phyloP scores from a whole-genome alignment of 1,140 invertebrate genomes.

The Holcopasites calliopsidis region DNA sequence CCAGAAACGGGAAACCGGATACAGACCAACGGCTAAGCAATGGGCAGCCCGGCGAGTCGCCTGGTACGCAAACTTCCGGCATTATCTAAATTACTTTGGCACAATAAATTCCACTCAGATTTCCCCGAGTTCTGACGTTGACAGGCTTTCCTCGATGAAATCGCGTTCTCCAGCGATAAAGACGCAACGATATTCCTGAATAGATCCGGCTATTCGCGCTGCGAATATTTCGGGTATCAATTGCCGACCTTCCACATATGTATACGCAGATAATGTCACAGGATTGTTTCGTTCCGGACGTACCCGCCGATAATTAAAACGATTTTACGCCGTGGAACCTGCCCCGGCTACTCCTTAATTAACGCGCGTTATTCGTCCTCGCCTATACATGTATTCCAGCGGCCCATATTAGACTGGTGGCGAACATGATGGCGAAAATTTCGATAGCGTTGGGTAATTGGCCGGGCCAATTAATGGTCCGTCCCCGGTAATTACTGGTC shows the following conservation, averaged over 20 bases:
- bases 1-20: neutral
- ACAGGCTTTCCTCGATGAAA: neutral
- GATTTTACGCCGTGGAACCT: neutral
- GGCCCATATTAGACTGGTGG: neutral
- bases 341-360: neutral
- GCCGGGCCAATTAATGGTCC: neutral
- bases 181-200: slow-evolving; percentile 25
- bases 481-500: neutral
- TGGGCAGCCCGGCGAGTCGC: neutral
- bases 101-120: slow-evolving; percentile 35
- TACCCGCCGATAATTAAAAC: slow-evolving; percentile 16
- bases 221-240: neutral
- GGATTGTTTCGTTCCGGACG: neutral
- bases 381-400: neutral
- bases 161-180: slow-evolving; percentile 16
- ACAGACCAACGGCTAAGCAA: neutral
- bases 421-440: neutral
- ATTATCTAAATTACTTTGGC: slow-evolving; percentile 57
- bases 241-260: neutral
- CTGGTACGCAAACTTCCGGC: slow-evolving; percentile 45
- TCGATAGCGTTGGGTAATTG: slow-evolving; percentile 2
- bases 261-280: neutral
- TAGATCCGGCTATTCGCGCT: too few species aligned
- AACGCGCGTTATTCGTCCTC: neutral
- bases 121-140: slow-evolving; percentile 16